These are phyloP conservation scores for roundworm (Caenorhabditis elegans) DNA, from an alignment of 1,140 invertebrate genomes.

Conservation along the genomic window WBcel235 BX284602.5:6088001-6088500, in stretches of 20 bases:
- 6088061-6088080: conserved; percentile 84
- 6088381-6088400: conserved; percentile 92
- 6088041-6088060: conserved; percentile 5
- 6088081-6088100: conserved; percentile 73
- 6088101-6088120: conserved; percentile 51
- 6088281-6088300: conserved; percentile 85
- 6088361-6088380: conserved; percentile 89
- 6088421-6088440: too few relatives aligned
- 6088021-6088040: conserved; percentile 70
- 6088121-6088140: conserved; percentile 28
- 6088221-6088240: conserved; percentile 74
- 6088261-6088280: conserved; percentile 72
- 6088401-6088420: conserved; percentile 88
- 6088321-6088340: conserved; percentile 82
- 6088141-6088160: neutral
- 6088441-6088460: too few relatives aligned
- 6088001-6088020: conserved; percentile 89
- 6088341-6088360: conserved; percentile 83
- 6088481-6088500: too few relatives aligned
- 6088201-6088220: conserved; percentile 89
- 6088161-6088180: conserved; percentile 77
- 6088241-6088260: conserved; percentile 64
- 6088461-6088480: too few relatives aligned
- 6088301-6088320: conserved; percentile 85
- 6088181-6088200: conserved; percentile 82